These are phyloP conservation scores for Orchestes rusci DNA, from an alignment of 2,888 invertebrate genomes.

Conservation along the genomic window DNA sequence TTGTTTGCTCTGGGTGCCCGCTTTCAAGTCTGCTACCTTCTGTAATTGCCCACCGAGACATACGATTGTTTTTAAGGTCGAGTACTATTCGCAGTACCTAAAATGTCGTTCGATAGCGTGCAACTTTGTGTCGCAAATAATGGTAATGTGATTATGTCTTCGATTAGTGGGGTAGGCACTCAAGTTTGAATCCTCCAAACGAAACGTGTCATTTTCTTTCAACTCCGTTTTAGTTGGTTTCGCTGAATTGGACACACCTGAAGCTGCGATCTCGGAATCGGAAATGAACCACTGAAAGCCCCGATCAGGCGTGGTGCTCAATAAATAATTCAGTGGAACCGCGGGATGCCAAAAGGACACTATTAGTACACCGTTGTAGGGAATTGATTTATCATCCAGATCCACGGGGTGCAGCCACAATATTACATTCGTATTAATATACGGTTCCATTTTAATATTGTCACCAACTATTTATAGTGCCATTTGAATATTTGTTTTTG, in stretches of 20 bases:
- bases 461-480: conserved; percentile 46
- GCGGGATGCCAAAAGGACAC: conserved; percentile 42
- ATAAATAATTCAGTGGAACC: conserved; percentile 43
- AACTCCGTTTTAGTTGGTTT: too few species aligned
- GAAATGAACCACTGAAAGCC: too few species aligned
- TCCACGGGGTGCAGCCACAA: conserved; percentile 38
- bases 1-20: conserved; percentile 19
- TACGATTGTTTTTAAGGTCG: conserved; percentile 18
- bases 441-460: conserved; percentile 46
- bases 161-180: too few species aligned
- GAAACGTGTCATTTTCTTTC: too few species aligned
- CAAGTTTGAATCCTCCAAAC: too few species aligned
- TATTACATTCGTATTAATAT: conserved; percentile 44
- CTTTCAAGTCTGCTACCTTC: conserved; percentile 21
- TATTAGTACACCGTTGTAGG: conserved; percentile 43
- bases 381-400: conserved; percentile 45
- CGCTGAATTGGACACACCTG: too few species aligned
- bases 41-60: conserved; percentile 16
- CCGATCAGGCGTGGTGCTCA: too few species aligned
- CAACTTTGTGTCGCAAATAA: conserved; percentile 9
- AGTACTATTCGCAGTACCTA: too few species aligned
- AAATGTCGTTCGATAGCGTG: conserved; percentile 7
- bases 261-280: too few species aligned
- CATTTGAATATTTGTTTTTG: conserved; percentile 43
- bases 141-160: too few species aligned